These are phyloP conservation scores for Heliconius ismenius DNA, from an alignment of 2,888 invertebrate genomes.

Conservation along the genomic window DNA sequence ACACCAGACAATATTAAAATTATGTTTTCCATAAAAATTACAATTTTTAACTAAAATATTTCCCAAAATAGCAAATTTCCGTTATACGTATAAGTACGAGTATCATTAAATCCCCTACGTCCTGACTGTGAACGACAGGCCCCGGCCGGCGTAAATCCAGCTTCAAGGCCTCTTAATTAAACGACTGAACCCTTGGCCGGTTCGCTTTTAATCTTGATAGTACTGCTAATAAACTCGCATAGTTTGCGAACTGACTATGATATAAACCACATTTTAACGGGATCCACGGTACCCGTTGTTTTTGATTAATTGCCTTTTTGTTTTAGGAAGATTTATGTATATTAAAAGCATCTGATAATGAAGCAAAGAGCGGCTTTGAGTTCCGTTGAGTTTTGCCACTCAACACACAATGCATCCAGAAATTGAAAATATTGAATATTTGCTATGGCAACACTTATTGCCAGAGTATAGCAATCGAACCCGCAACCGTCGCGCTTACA, in stretches of 20 bases:
- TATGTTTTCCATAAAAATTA: no score
- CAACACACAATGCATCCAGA: no score
- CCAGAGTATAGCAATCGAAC: no score
- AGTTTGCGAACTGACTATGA: constrained; percentile 45
- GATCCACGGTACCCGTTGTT: constrained; percentile 1
- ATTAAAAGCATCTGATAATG: neutral
- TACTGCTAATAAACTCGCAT: constrained; percentile 62
- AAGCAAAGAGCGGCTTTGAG: no score
- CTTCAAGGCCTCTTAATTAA: constrained; percentile 67
- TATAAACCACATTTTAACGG: constrained; percentile 29
- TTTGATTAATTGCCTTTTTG: constrained; percentile 15
- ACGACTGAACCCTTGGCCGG: constrained; percentile 58
- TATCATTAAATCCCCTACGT: constrained; percentile 44
- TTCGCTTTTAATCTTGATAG: constrained; percentile 66
- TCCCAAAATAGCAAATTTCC: constrained; percentile 26
- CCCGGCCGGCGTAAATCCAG: constrained; percentile 62
- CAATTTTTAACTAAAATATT: no score
- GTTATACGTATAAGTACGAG: constrained; percentile 25
- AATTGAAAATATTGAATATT: no score
- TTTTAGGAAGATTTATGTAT: neutral
- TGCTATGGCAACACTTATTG: no score
- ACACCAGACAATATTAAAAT: no score
- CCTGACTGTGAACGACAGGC: constrained; percentile 54
- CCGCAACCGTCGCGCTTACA: no score
- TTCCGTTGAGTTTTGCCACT: no score